A percentile compares a stretch with the other conserved stretches of the same genome.
Evolutionary conservation across 2,113 vertebrate species (phyloP).

Genomic region (Larimichthys polyactis): DNA sequence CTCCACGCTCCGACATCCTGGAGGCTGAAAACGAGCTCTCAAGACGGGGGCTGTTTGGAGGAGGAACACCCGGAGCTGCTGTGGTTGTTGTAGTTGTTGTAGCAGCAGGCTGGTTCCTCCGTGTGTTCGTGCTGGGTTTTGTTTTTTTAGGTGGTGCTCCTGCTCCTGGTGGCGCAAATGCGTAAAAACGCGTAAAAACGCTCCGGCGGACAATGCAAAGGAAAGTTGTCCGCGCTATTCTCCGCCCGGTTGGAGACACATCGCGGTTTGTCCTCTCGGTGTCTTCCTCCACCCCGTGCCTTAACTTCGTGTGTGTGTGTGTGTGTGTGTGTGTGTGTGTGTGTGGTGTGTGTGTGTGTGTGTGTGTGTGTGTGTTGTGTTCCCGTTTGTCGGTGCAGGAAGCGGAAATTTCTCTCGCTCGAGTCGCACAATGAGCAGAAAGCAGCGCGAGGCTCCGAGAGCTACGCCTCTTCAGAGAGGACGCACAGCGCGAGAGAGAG

Average conservation of each 20-base stretch:
- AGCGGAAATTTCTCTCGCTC: conserved; percentile 81
- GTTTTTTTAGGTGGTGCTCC: not conserved
- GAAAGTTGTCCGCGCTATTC: conserved; percentile 48
- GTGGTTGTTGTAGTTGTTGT: too few relatives aligned
- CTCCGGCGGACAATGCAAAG: not conserved
- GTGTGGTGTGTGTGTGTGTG: conserved; percentile 35
- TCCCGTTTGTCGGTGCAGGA: conserved; percentile 77
- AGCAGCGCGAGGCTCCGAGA: conserved; percentile 7
- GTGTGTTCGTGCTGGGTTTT: not conserved
- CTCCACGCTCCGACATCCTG: conserved; percentile 86
- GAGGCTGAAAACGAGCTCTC: conserved; percentile 56
- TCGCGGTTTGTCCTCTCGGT: not conserved
- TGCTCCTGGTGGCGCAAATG: conserved; percentile 12
- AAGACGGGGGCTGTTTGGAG: conserved; percentile 5
- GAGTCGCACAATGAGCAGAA: conserved; percentile 65
- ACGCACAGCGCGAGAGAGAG: conserved; percentile 8
- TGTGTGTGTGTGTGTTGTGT: not conserved
- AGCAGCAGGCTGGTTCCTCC: not conserved
- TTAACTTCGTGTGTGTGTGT: conserved; percentile 34
- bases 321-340: not conserved
- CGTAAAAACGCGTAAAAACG: conserved; percentile 36
- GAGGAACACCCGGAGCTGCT: conserved; percentile 8
- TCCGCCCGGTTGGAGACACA: conserved; percentile 39
- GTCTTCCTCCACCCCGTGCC: not conserved
- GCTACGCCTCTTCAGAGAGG: conserved; percentile 78